These are phyloP conservation scores for Rynchops niger DNA, from an alignment of 2,113 vertebrate genomes.

Conservation along the genomic window DNA sequence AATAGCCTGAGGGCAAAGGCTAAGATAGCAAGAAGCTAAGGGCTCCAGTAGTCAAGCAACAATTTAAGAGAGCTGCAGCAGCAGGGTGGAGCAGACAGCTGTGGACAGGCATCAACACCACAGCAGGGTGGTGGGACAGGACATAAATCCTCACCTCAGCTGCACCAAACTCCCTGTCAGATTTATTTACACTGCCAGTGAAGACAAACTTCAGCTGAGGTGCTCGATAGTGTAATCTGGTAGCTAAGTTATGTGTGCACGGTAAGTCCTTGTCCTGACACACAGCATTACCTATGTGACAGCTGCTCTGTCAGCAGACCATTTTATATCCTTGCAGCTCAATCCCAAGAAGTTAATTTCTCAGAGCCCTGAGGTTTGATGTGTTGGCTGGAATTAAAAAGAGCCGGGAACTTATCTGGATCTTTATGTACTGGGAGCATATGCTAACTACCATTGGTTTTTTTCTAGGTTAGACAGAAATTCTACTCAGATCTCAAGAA, in stretches of 20 bases:
- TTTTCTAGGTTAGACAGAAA: background rate
- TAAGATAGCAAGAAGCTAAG: background rate
- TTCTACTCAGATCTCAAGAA: background rate
- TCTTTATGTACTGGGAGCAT: background rate
- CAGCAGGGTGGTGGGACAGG: background rate
- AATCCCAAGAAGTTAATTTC: background rate
- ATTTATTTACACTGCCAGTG: fast-evolving
- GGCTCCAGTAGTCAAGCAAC: background rate
- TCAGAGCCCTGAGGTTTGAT: background rate
- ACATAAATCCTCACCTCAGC: background rate
- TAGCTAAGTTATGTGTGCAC: fast-evolving
- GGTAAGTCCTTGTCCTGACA: background rate
- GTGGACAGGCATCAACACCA: background rate
- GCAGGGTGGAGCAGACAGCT: background rate
- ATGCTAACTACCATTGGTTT: background rate
- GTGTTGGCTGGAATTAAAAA: background rate
- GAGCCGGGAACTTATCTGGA: fast-evolving
- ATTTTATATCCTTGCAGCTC: background rate
- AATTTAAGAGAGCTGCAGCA: background rate
- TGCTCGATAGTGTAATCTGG: background rate
- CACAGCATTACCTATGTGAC: no score
- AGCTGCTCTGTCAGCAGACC: background rate
- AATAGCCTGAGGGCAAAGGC: background rate
- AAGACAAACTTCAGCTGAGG: background rate
- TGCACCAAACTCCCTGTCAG: background rate